Evolutionary conservation across 1,140 invertebrate species (phyloP).

Genomic region (Saccostrea glomerata): DNA sequence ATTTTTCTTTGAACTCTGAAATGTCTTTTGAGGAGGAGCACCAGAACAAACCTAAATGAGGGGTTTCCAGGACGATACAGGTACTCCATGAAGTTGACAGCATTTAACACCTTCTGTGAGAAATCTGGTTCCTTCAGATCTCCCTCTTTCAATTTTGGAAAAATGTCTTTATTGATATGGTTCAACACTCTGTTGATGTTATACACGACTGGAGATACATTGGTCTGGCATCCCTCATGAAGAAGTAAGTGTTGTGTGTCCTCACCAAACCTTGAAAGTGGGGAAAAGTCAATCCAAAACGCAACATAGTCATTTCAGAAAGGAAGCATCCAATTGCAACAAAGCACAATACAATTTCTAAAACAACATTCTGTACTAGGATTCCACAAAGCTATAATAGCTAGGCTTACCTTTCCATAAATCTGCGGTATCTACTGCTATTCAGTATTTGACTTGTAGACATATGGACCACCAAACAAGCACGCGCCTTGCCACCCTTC

Average conservation of each 20-base stretch:
- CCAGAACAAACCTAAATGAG: not conserved
- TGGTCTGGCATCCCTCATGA: not conserved
- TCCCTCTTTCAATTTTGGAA: not conserved
- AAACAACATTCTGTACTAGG: too few species aligned
- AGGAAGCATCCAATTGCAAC: too few species aligned
- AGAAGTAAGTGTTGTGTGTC: constrained; percentile 1
- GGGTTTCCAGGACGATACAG: not conserved
- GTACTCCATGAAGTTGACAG: not conserved
- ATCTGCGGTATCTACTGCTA: not conserved
- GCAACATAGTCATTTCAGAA: too few species aligned
- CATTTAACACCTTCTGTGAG: not conserved
- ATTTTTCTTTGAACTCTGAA: too few species aligned
- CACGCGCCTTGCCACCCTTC: not conserved
- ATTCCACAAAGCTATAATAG: too few species aligned
- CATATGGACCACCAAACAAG: constrained; percentile 23
- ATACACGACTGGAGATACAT: not conserved
- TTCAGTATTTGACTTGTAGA: not conserved
- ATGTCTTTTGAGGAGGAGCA: too few species aligned
- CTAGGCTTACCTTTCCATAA: not conserved
- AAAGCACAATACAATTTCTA: too few species aligned
- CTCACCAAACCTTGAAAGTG: not conserved
- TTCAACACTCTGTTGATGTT: not conserved
- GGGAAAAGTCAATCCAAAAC: too few species aligned
- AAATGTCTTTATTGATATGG: constrained; percentile 12
- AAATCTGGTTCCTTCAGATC: not conserved